Base-by-base conservation (phyloP, 2,113 vertebrate species). In the Daboia siamensis region DNA sequence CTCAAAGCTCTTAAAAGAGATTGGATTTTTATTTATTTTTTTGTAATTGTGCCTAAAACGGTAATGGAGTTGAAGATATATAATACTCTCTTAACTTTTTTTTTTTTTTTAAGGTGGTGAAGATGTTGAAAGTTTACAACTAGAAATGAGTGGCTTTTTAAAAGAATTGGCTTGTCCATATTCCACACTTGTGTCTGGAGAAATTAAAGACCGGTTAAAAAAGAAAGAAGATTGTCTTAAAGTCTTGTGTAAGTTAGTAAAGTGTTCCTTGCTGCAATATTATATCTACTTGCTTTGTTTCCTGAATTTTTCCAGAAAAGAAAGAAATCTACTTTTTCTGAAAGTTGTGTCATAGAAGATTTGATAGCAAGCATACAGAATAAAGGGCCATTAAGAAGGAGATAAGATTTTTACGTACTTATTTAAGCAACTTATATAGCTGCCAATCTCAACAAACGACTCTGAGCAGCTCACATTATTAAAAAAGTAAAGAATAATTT, bases 101-200 rank as follows among this genome's bases (percentile, higher is more conserved):
- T 94, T 55, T 74, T 21, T 93, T 61, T 24, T 9, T 92, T 95
- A 94, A 97, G 98, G 97, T 93, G 94, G 90, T 97, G 99, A 98
- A 64, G 98, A 99, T 94, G 17, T 96, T 87, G 98, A 98, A 92
- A 98, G 98, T 90, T 97, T 99, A 80, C 98, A 98, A 92, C 95
- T 98, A 90, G 98, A 99, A 94, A 96, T 99, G 91, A 98, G 98
- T 93, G 98, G 98, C 21, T 97, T 99, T 96, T 97, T 99, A 95
- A 99, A 98, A 96, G 99, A 99, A 97, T 95, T 99, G 96, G 96
- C 97, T 85, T 99, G 98, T 95, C 99, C 99, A 0, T 98, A 98
- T 95, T 95, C 98, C 2, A 96, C 97, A 0, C 96, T 98, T 2
- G 21, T 97, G 20, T 98, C 98, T 17, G 98, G 98, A 95, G 97